A percentile compares a stretch with the other conserved stretches of the same genome.
These are phyloP conservation scores for Seriola rivoliana DNA, from an alignment of 2,113 vertebrate species.

Conservation along the genomic window DNA sequence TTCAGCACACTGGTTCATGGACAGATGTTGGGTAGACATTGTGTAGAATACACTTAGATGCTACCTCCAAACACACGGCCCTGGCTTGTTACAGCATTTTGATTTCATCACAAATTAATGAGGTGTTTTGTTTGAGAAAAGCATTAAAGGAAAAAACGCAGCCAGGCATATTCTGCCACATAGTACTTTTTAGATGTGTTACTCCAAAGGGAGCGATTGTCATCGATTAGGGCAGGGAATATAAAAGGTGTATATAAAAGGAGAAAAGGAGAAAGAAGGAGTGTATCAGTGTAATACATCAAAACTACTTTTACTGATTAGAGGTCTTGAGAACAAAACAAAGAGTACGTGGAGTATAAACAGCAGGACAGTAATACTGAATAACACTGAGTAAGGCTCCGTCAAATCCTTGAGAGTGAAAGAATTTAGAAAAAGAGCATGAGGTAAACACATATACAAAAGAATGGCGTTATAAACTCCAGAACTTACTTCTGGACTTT, in stretches of 20 bases:
- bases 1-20: conserved; percentile 20
- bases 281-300: conserved; percentile 47
- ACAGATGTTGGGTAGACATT: not conserved
- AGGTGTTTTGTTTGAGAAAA: conserved; percentile 41
- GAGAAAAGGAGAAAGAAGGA: conserved; percentile 52
- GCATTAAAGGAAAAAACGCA: conserved; percentile 27
- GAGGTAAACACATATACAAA: conserved; percentile 17
- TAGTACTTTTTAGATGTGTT: conserved; percentile 33
- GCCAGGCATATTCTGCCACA: conserved; percentile 26
- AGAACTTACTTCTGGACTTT: not conserved
- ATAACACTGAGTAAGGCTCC: not conserved
- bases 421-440: not conserved
- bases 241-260: conserved; percentile 49
- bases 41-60: conserved; percentile 37
- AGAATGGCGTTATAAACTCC: not conserved
- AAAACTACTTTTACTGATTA: conserved; percentile 58
- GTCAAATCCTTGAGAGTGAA: conserved; percentile 8
- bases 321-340: conserved; percentile 48
- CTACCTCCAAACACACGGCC: conserved; percentile 25
- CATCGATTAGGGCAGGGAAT: conserved; percentile 52
- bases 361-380: conserved; percentile 45
- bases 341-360: conserved; percentile 30
- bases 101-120: conserved; percentile 59
- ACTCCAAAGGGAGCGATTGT: conserved; percentile 54
- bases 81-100: conserved; percentile 25